A percentile compares a stretch with the other conserved stretches of the same genome.
phyloP scores from a whole-genome alignment of 2,113 vertebrate genomes.

The Hiodon tergisus region DNA sequence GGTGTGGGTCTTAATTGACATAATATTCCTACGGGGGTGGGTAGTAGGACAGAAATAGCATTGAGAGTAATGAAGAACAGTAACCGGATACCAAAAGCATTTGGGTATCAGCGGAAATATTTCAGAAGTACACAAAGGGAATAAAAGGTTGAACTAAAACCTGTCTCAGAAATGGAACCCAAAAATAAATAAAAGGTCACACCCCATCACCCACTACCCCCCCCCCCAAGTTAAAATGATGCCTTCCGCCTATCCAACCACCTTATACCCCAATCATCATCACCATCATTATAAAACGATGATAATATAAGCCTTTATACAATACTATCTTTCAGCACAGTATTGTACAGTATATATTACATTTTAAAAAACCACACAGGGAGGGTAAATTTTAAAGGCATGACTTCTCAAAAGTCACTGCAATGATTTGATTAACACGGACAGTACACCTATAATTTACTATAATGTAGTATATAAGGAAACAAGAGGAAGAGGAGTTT shows the following conservation, averaged over 20 bases:
- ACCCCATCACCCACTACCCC: not conserved
- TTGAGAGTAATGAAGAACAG: slow-evolving; percentile 26
- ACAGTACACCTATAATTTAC: slow-evolving; percentile 13
- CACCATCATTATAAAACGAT: slow-evolving; percentile 15
- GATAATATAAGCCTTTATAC: slow-evolving; percentile 2
- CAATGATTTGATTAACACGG: slow-evolving; percentile 14
- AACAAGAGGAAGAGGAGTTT: slow-evolving; percentile 16
- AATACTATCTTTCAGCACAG: slow-evolving; percentile 7
- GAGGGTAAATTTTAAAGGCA: slow-evolving; percentile 38
- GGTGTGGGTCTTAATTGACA: not conserved
- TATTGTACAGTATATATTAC: slow-evolving; percentile 9
- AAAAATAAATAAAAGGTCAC: slow-evolving; percentile 6
- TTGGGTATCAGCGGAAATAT: not conserved
- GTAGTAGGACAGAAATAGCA: slow-evolving; percentile 34
- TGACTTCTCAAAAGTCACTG: slow-evolving; percentile 22
- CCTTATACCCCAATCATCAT: slow-evolving; percentile 8
- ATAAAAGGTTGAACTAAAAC: not conserved
- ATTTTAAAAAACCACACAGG: slow-evolving; percentile 8
- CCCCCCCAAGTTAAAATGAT: not conserved
- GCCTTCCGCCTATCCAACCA: not conserved
- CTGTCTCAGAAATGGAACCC: not conserved
- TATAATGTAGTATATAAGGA: slow-evolving; percentile 11
- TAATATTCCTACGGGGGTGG: slow-evolving; percentile 26
- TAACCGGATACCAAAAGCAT: slow-evolving; percentile 10
- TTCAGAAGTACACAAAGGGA: not conserved